A percentile compares a stretch with the other conserved stretches of the same genome.
Conservation (phyloP, 2,888 invertebrate genomes). For the Carpatolechia fugitivella region DNA sequence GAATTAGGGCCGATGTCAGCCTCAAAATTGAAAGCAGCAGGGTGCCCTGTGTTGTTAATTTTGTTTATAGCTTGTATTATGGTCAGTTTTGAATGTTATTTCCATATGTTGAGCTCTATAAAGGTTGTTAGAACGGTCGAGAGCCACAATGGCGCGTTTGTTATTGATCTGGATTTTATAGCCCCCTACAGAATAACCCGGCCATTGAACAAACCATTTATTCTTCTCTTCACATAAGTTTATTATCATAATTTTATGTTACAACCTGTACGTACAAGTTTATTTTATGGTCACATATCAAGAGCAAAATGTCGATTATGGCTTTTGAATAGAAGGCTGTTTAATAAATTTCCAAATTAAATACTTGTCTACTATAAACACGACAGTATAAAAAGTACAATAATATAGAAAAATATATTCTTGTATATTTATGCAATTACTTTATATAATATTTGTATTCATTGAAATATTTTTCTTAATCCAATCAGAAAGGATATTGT, state of each 20-base stretch:
- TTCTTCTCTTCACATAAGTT: constrained; percentile 19
- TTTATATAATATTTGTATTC: too few species aligned
- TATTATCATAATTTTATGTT: constrained; percentile 17
- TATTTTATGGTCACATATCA: constrained; percentile 15
- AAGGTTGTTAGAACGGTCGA: constrained; percentile 65
- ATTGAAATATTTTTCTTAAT: too few species aligned
- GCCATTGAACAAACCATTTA: constrained; percentile 33
- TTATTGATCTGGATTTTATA: constrained; percentile 72
- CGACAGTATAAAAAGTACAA: not conserved
- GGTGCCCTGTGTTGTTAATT: constrained; percentile 77
- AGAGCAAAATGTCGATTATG: constrained; percentile 8
- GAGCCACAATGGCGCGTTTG: constrained; percentile 68
- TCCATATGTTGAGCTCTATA: constrained; percentile 70
- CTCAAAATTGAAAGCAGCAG: constrained; percentile 77
- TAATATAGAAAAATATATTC: too few species aligned
- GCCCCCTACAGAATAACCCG: constrained; percentile 33
- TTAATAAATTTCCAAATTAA: constrained; percentile 10
- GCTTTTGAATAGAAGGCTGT: not conserved
- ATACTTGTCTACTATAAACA: not conserved
- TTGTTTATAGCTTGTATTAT: constrained; percentile 78
- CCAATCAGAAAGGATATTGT: too few species aligned
- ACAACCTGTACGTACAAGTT: constrained; percentile 7
- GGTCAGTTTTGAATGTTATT: constrained; percentile 71
- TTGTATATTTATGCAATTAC: too few species aligned
- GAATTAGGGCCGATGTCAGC: constrained; percentile 78